These are phyloP conservation scores for Leptoteleia sp. DNA, from an alignment of 1,140 invertebrate genomes.

Conservation along the genomic window DNA sequence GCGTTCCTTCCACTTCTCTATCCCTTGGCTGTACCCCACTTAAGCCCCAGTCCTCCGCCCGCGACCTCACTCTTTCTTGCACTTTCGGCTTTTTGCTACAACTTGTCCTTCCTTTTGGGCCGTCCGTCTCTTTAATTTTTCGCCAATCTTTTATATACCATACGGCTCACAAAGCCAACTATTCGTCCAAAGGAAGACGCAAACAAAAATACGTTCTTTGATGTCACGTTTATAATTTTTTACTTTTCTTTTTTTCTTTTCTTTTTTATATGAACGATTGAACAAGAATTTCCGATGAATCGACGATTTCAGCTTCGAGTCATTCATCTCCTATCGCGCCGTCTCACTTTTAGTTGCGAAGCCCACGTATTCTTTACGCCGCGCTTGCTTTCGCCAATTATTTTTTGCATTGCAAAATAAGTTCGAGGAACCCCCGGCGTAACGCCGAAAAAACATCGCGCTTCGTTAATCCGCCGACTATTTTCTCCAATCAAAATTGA, in stretches of 20 bases:
- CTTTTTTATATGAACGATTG: conserved; percentile 34
- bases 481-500: no score
- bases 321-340: conserved; percentile 40
- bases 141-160: conserved; percentile 35
- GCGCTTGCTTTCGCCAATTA: conserved; percentile 3
- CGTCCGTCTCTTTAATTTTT: conserved; percentile 43
- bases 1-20: conserved; percentile 50
- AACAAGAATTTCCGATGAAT: conserved; percentile 53
- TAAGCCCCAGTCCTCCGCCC: conserved; percentile 35
- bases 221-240: conserved; percentile 51
- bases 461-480: no score
- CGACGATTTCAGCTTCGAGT: conserved; percentile 22
- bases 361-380: conserved; percentile 3
- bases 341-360: conserved; percentile 4
- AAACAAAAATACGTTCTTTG: conserved; percentile 33
- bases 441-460: no score
- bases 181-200: conserved; percentile 39
- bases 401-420: conserved; percentile 12
- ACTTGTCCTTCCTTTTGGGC: conserved; percentile 53
- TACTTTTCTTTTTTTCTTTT: no score
- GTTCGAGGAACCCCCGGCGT: conserved; percentile 3
- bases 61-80: conserved; percentile 53
- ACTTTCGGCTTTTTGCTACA: conserved; percentile 45
- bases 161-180: conserved; percentile 34
- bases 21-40: conserved; percentile 52